Percentiles rank a stretch among this genome's conserved stretches.
Evolutionary conservation across 1,140 invertebrate genomes (phyloP).

Genomic region (Phthorimaea operculella): DNA sequence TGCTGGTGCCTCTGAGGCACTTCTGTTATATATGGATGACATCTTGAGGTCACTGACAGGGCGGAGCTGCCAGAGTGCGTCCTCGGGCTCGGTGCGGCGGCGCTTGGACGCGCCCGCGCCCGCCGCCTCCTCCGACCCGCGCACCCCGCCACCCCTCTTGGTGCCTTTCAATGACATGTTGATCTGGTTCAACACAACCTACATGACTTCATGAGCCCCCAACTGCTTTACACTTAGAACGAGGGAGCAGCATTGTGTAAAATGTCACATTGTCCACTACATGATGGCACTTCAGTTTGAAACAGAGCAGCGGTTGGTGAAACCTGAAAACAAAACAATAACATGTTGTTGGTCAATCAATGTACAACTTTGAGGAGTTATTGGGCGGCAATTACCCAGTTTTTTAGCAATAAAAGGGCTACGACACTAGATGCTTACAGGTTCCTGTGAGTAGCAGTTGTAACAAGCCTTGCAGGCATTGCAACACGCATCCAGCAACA

Average conservation of each 20-base stretch:
- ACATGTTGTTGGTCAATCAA: conserved; percentile 10
- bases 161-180: conserved; percentile 62
- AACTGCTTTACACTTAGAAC: conserved; percentile 61
- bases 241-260: conserved; percentile 61
- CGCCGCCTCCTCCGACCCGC: conserved; percentile 70
- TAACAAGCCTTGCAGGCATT: neutral
- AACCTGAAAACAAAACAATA: conserved; percentile 38
- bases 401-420: neutral
- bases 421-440: neutral
- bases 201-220: conserved; percentile 56
- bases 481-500: neutral
- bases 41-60: conserved; percentile 88
- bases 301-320: conserved; percentile 23
- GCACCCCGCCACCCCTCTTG: conserved; percentile 63
- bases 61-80: conserved; percentile 82
- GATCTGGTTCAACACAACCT: conserved; percentile 45
- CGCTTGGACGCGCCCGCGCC: conserved; percentile 73
- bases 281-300: conserved; percentile 55
- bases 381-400: conserved; percentile 4
- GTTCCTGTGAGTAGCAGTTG: neutral
- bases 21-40: conserved; percentile 89
- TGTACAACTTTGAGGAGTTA: too few species aligned
- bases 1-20: conserved; percentile 87
- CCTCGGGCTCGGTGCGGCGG: conserved; percentile 75
- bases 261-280: conserved; percentile 63